Conservation (phyloP, 1,140 invertebrate genomes). For the Ylistrum balloti region DNA sequence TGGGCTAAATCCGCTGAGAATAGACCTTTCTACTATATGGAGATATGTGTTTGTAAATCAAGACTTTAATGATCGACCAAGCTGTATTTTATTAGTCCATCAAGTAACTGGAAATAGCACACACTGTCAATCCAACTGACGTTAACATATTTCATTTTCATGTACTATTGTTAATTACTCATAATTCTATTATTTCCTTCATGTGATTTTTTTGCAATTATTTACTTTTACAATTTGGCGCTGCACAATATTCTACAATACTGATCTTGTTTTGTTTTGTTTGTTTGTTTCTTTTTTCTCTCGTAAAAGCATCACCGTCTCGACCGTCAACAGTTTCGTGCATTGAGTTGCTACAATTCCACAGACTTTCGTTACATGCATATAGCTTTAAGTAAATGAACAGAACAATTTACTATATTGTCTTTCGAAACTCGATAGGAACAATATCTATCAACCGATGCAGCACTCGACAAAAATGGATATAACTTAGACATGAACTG, state of each 20-base stretch:
- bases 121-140: not conserved
- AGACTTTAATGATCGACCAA: constrained; percentile 19
- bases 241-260: not conserved
- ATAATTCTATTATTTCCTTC: not conserved
- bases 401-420: not conserved
- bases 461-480: not conserved
- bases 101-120: not conserved
- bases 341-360: not conserved
- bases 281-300: too few species aligned
- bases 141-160: not conserved
- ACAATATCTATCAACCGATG: not conserved
- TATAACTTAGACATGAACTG: not conserved
- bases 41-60: not conserved
- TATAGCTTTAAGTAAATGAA: too few species aligned
- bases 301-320: not conserved
- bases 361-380: too few species aligned
- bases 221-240: not conserved
- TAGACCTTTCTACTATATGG: not conserved
- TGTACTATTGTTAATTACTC: not conserved
- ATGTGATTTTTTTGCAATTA: not conserved
- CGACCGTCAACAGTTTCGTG: not conserved
- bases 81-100: constrained; percentile 28
- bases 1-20: not conserved
- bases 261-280: too few species aligned
- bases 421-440: not conserved